Conservation (phyloP, 2,113 vertebrate species). For the human region DNA sequence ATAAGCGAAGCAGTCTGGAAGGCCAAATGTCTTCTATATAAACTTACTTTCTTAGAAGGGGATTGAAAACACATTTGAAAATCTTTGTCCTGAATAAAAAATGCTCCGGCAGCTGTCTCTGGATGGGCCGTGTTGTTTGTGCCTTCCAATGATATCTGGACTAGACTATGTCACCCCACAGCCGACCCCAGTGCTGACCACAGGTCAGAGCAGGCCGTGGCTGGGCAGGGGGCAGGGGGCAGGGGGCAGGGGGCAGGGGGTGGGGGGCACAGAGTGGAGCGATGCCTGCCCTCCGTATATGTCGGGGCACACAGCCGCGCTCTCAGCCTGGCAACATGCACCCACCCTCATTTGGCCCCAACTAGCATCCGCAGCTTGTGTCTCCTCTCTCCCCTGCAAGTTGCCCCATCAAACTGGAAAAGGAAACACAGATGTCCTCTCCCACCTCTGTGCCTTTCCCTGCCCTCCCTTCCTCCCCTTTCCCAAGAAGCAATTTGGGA, state of each 20-base stretch:
- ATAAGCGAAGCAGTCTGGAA: neutral
- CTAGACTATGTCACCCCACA: neutral
- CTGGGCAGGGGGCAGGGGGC: neutral
- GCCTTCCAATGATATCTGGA: conserved; percentile 55
- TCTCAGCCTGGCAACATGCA: fast-evolving
- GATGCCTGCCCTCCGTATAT: too few species aligned
- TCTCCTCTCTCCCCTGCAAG: neutral
- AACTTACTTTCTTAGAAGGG: conserved; percentile 68
- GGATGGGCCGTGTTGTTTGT: conserved; percentile 51
- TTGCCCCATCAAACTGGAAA: fast-evolving
- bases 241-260: too few species aligned
- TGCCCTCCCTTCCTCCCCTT: neutral
- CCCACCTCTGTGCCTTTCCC: neutral
- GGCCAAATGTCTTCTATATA: neutral
- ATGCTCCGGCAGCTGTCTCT: conserved; percentile 47
- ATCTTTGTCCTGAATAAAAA: conserved; percentile 49
- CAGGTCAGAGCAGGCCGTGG: neutral
- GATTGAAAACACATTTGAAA: conserved; percentile 72
- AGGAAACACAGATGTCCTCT: fast-evolving
- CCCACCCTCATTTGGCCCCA: neutral
- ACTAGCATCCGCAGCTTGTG: fast-evolving
- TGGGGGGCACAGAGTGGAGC: neutral
- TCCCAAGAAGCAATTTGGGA: neutral
- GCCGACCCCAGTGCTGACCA: neutral
- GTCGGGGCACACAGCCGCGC: fast-evolving